A percentile compares a stretch with the other conserved stretches of the same genome.
These are phyloP conservation scores for Emberiza fucata DNA, from an alignment of 2,113 vertebrate genomes.

Conservation along the genomic window DNA sequence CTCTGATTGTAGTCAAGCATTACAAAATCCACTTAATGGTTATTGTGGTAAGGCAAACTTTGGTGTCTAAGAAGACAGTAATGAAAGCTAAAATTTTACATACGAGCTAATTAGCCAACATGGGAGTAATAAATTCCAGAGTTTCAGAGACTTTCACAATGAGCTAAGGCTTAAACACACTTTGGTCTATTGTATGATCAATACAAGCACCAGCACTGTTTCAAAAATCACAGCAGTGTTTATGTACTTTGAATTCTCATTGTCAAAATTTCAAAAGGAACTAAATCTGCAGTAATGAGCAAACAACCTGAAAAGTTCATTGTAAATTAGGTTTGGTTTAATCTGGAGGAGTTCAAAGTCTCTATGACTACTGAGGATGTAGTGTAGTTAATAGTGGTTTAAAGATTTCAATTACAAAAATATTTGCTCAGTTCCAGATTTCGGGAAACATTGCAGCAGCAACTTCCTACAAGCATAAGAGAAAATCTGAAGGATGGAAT, in stretches of 20 bases:
- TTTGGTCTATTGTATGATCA: neutral
- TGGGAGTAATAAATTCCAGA: neutral
- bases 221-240: neutral
- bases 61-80: neutral
- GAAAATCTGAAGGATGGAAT: neutral
- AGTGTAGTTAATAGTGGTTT: neutral
- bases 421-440: neutral
- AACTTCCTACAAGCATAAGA: neutral
- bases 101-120: neutral
- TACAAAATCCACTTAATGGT: neutral
- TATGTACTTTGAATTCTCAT: neutral
- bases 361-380: neutral
- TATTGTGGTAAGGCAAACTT: neutral
- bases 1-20: neutral
- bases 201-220: neutral
- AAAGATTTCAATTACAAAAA: neutral
- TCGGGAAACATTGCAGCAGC: neutral
- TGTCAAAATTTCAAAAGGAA: constrained; percentile 21
- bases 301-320: neutral
- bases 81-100: neutral
- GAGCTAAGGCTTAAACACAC: neutral
- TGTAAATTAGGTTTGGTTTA: constrained; percentile 8
- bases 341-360: neutral
- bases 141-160: neutral
- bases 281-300: neutral